Percentiles rank a stretch among this genome's conserved stretches.
Evolutionary conservation across 2,888 invertebrate species (phyloP).

Genomic region (Hetaerina titia): DNA sequence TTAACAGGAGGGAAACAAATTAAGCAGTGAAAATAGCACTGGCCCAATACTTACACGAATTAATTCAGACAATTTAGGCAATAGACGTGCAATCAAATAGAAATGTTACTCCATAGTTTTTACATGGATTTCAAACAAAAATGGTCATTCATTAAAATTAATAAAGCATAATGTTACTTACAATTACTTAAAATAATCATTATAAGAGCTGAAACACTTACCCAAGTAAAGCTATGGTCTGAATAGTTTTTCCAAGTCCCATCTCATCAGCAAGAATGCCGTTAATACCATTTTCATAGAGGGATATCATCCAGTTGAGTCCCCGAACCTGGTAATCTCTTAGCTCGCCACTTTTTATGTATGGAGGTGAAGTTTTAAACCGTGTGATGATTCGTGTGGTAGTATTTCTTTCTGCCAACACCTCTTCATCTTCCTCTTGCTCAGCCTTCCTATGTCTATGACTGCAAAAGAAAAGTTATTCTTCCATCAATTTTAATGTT

Average conservation of each 20-base stretch:
- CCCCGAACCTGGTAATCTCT: constrained; percentile 98
- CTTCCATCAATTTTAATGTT: neutral
- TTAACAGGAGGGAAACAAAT: too few relatives aligned
- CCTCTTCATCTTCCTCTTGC: constrained; percentile 98
- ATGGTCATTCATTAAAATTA: too few relatives aligned
- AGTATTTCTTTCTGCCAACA: constrained; percentile 91
- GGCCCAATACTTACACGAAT: too few relatives aligned
- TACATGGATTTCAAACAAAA: too few relatives aligned
- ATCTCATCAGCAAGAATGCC: constrained; percentile 99
- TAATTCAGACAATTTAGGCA: too few relatives aligned
- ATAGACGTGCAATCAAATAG: too few relatives aligned
- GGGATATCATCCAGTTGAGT: constrained; percentile 99
- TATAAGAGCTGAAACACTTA: constrained; percentile 71
- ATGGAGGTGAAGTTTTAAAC: constrained; percentile 95
- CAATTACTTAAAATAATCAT: too few relatives aligned
- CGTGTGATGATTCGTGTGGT: constrained; percentile 88
- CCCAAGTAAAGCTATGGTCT: constrained; percentile 97
- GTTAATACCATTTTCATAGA: constrained; percentile 99
- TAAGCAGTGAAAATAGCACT: too few relatives aligned
- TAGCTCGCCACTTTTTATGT: constrained; percentile 95
- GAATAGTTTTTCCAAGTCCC: constrained; percentile 99
- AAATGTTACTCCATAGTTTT: too few relatives aligned
- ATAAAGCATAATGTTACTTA: too few relatives aligned
- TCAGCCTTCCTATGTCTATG: constrained; percentile 98
- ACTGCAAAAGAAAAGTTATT: constrained; percentile 77